These are phyloP conservation scores for Patella pellucida DNA, from an alignment of 2,888 invertebrate genomes.

Conservation along the genomic window DNA sequence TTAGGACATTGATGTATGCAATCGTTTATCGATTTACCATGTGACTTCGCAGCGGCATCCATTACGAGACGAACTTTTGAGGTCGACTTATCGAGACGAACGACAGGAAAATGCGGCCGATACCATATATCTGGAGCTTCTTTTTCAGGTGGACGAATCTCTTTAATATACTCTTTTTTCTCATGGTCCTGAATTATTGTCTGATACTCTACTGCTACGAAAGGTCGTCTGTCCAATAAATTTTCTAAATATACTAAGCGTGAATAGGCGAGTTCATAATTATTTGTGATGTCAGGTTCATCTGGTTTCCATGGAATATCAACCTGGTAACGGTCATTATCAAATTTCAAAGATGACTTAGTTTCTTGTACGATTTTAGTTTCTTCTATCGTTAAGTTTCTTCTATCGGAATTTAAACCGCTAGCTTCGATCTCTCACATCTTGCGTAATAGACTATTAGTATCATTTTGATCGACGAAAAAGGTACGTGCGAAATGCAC, in stretches of 20 bases:
- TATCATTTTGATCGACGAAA: slow-evolving; percentile 11
- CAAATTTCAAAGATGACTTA: neutral
- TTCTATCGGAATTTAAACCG: neutral
- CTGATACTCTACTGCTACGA: neutral
- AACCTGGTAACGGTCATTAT: neutral
- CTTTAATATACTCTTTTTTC: neutral
- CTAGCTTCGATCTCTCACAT: neutral
- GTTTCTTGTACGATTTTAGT: neutral
- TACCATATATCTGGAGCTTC: no score
- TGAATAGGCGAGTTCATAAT: neutral
- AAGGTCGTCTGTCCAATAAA: neutral
- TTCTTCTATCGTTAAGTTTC: neutral
- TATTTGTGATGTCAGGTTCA: neutral
- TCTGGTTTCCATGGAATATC: neutral
- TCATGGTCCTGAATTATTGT: neutral
- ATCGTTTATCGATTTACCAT: no score
- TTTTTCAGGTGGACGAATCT: neutral
- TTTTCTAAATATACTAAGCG: neutral
- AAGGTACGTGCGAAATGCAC: slow-evolving; percentile 5
- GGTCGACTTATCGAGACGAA: no score
- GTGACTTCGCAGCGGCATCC: no score
- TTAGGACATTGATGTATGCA: no score
- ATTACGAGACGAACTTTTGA: no score
- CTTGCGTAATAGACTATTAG: neutral
- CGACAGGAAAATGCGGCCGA: no score